Base-by-base conservation (phyloP, 23 tunicate species). In the Ascidia mentula region DNA sequence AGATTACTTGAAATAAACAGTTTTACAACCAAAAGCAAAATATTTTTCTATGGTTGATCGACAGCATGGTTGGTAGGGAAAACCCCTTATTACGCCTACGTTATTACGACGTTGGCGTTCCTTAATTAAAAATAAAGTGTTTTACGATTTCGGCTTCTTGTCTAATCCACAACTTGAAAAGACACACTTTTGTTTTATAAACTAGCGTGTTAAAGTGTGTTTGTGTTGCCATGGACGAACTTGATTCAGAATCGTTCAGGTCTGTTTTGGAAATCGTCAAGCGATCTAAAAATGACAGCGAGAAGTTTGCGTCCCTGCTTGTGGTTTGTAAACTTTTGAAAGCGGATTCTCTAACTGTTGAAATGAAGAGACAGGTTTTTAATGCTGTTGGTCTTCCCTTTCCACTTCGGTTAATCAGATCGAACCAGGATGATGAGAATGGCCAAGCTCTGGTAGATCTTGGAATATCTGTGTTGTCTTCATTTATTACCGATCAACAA, bases 271-370 rank as follows among this genome's bases (percentile, higher is more conserved):
- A 72, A 22, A 74, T 83, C 18, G 34, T 82, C 17, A 65, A 76
- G 36, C 60, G 70, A 33, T 89, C 97, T 13, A 83, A 87, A 69
- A 82, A 86, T 42, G 97, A 92, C 59, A 87, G 82, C 40, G 83
- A 92, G 31, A 88, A 72, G 69, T 92, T 83, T 87, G 97, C 97
- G 33, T 80, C 97, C 17, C 65, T 92, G 60, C 89, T 92, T 53
- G 74, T 89, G 17, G 75, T 87, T 18, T 38, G 92, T 73, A 87
- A 87, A 75, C 24, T 77, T 36, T 28, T 83, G 31, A 78, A 78
- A 35, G 88, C 92, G 7, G 82, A 72, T 38, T 45, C 59, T 1
- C 74, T 92, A 15, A 42, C 82, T 35, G 33, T 7, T 9, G 59
- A 77, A 7, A 75, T 87, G 36, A 45, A 85, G 73, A 60, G 36